phyloP scores from a whole-genome alignment of 2,888 invertebrate species.

The Sesia apiformis region DNA sequence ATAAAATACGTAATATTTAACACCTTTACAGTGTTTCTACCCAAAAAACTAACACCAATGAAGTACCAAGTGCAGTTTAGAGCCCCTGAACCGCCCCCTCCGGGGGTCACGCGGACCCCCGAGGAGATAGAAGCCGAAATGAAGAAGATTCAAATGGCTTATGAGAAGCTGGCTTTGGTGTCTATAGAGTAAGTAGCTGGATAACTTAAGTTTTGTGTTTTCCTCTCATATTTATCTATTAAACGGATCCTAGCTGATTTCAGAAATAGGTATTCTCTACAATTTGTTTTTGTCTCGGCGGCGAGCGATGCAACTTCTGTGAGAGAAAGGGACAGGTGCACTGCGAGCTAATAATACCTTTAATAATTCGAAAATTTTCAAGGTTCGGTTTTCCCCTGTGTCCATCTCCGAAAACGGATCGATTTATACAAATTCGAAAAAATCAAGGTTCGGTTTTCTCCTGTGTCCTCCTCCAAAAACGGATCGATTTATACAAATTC shows the following conservation, averaged over 20 bases:
- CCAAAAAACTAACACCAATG: conserved; percentile 73
- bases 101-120: conserved; percentile 80
- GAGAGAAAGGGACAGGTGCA: too few species aligned
- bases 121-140: conserved; percentile 88
- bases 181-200: conserved; percentile 77
- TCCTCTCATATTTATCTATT: not conserved
- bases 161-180: conserved; percentile 82
- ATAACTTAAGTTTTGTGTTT: too few species aligned
- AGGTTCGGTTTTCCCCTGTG: too few species aligned
- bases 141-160: conserved; percentile 80
- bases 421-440: too few species aligned
- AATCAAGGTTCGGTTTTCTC: too few species aligned
- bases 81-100: conserved; percentile 78
- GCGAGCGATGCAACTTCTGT: too few species aligned
- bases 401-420: too few species aligned
- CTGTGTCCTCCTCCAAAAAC: too few species aligned
- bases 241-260: not conserved
- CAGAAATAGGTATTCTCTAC: not conserved
- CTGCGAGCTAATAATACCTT: too few species aligned
- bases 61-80: conserved; percentile 80
- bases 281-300: not conserved
- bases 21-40: conserved; percentile 57
- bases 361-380: too few species aligned
- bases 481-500: too few species aligned
- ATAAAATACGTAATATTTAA: conserved; percentile 11